Conservation (phyloP, 2,797 vertebrate species). For the Babyrousa celebensis region DNA sequence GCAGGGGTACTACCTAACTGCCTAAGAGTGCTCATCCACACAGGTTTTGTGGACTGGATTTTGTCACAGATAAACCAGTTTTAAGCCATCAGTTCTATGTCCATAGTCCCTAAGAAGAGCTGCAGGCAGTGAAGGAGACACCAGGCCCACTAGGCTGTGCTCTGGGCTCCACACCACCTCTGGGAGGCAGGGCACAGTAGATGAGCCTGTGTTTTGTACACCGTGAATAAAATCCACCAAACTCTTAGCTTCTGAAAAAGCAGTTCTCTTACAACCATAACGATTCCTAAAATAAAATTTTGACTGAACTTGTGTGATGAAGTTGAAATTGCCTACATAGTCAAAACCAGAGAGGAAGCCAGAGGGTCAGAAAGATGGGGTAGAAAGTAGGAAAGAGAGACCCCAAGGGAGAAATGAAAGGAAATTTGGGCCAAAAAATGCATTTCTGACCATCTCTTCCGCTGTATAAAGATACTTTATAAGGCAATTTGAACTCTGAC, state of each 20-base stretch:
- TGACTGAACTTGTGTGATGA: not conserved
- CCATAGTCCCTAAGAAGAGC: not conserved
- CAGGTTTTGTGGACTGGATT: not conserved
- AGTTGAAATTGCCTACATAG: constrained; percentile 2
- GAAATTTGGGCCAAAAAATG: constrained; percentile 62
- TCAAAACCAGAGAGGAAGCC: constrained; percentile 29
- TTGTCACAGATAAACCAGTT: not conserved
- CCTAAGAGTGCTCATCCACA: not conserved
- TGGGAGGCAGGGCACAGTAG: not conserved
- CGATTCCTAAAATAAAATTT: constrained; percentile 56
- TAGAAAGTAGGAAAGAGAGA: not conserved
- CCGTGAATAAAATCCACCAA: not conserved
- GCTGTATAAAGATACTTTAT: constrained; percentile 72
- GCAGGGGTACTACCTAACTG: not conserved
- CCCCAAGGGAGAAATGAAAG: constrained; percentile 55
- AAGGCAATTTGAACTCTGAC: constrained; percentile 67
- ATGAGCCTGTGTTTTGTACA: not conserved
- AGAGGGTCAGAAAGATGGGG: constrained; percentile 17
- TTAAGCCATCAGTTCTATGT: not conserved
- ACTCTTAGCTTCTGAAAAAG: not conserved
- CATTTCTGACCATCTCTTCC: constrained; percentile 70
- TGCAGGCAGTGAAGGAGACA: too few species aligned
- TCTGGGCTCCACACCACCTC: not conserved
- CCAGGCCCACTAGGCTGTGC: too few species aligned
- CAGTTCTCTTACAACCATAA: not conserved